Evolutionary conservation across 2,113 vertebrate genomes (phyloP).

Genomic region (Silurus meridionalis): DNA sequence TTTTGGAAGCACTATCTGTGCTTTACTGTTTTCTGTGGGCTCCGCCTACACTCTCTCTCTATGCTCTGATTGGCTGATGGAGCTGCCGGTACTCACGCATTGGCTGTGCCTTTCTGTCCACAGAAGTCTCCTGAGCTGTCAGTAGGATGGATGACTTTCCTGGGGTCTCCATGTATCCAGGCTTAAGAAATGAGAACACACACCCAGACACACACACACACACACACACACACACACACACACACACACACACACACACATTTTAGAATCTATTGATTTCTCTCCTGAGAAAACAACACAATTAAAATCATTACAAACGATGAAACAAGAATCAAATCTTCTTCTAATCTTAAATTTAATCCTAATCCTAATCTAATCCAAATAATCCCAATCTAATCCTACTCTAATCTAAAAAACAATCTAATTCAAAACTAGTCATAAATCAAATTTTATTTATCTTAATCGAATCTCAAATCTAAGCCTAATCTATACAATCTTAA

Average conservation of each 20-base stretch:
- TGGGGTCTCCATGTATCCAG: slow-evolving; percentile 87
- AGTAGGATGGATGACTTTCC: slow-evolving; percentile 86
- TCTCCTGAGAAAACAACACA: neutral
- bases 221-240: neutral
- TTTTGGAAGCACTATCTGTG: no score
- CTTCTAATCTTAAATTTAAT: no score
- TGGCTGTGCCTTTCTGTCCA: slow-evolving; percentile 83
- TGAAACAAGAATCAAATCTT: no score
- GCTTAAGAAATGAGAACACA: slow-evolving; percentile 66
- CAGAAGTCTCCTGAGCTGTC: slow-evolving; percentile 91
- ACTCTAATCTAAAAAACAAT: no score
- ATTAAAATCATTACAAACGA: slow-evolving; percentile 20
- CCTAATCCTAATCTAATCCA: no score
- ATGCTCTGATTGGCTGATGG: neutral
- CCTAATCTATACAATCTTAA: no score
- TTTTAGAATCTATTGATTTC: slow-evolving; percentile 33
- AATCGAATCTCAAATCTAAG: no score
- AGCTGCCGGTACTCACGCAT: slow-evolving; percentile 78
- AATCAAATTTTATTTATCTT: no score
- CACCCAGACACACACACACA: neutral
- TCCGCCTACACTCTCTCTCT: neutral
- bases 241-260: neutral
- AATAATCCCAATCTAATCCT: no score
- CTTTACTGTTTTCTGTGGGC: neutral
- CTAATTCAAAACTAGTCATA: no score